These are phyloP conservation scores for Brotogeris chrysoptera DNA, from an alignment of 2,797 vertebrate genomes.

Conservation along the genomic window DNA sequence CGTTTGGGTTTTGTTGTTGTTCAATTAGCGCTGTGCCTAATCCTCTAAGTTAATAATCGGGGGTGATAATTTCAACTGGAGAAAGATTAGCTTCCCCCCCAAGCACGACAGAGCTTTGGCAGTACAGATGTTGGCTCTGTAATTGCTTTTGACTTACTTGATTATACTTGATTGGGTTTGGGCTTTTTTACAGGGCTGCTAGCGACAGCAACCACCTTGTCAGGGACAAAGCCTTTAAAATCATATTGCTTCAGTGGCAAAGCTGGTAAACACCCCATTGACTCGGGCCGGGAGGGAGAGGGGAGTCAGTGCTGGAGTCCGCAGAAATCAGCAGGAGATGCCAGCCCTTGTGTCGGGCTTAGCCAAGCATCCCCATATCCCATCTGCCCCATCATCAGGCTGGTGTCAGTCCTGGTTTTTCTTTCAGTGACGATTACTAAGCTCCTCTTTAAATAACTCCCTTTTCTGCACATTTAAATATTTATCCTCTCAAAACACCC, in stretches of 20 bases:
- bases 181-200: not conserved
- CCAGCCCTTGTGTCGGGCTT: not conserved
- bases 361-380: not conserved
- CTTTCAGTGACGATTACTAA: not conserved
- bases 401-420: not conserved
- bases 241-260: not conserved
- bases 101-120: not conserved
- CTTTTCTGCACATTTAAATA: not conserved
- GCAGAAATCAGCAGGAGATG: not conserved
- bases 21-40: conserved; percentile 50
- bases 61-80: conserved; percentile 25
- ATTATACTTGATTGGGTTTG: not conserved
- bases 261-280: not conserved
- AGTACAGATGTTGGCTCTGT: conserved; percentile 21
- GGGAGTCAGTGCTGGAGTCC: not conserved
- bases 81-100: not conserved
- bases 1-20: conserved; percentile 22
- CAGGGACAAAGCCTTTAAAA: not conserved
- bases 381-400: not conserved
- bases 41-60: conserved; percentile 55
- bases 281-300: not conserved
- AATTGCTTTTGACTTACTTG: conserved; percentile 26
- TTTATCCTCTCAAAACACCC: conserved; percentile 30
- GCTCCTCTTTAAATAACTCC: conserved; percentile 14
- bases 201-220: not conserved